These are phyloP conservation scores for Chascanopsetta lugubris DNA, from an alignment of 2,113 vertebrate species.

Conservation along the genomic window DNA sequence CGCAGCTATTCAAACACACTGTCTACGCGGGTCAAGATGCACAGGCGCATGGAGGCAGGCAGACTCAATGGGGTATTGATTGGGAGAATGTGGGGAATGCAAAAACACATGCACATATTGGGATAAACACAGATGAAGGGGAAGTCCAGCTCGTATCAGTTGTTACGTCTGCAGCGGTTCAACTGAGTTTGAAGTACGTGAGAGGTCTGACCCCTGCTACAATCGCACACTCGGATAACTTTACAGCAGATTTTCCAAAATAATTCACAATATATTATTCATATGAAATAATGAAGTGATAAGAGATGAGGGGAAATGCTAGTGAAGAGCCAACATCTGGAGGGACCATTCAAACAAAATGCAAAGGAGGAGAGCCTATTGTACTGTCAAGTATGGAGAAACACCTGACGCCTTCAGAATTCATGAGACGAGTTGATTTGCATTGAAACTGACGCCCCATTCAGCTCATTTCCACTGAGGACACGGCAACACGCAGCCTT, in stretches of 20 bases:
- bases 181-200: conserved; percentile 15
- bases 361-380: not conserved
- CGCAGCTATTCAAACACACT: conserved; percentile 37
- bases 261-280: not conserved
- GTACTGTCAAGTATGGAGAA: not conserved
- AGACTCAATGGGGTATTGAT: conserved; percentile 2
- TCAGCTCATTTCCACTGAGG: conserved; percentile 29
- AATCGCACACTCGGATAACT: not conserved
- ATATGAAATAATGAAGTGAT: too few species aligned
- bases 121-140: conserved; percentile 26
- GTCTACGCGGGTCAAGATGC: not conserved
- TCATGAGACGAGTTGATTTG: conserved; percentile 30
- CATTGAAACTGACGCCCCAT: conserved; percentile 13
- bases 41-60: not conserved
- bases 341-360: not conserved
- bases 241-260: not conserved
- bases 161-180: conserved; percentile 14
- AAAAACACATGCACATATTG: conserved; percentile 1
- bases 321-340: not conserved
- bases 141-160: conserved; percentile 22
- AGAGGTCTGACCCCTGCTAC: not conserved
- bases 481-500: not conserved
- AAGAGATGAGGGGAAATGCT: not conserved
- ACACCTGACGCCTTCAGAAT: conserved; percentile 27
- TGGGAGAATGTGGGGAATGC: conserved; percentile 32